These are phyloP conservation scores for Cottoperca gobio DNA, from an alignment of 2,797 vertebrate genomes.

Conservation along the genomic window DNA sequence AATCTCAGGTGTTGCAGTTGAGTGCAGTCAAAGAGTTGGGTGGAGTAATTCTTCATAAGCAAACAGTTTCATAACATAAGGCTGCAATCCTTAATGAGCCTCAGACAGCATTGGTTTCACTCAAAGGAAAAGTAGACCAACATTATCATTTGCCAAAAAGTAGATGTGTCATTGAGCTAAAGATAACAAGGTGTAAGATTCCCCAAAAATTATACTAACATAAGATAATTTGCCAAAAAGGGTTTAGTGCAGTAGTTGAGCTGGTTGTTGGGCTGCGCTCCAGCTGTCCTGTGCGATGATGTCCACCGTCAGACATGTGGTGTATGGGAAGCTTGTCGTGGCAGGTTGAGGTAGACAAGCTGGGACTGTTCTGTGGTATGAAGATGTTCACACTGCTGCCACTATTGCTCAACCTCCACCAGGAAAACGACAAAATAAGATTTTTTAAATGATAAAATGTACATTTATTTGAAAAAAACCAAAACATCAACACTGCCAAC, in stretches of 20 bases:
- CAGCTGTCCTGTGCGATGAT: not conserved
- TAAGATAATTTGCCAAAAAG: not conserved
- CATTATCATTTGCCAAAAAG: not conserved
- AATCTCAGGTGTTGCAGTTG: constrained; percentile 23
- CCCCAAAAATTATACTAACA: not conserved
- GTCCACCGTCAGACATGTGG: constrained; percentile 23
- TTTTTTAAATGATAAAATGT: too few species aligned
- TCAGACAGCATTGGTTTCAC: not conserved
- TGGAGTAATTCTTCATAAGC: constrained; percentile 25
- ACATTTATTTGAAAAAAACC: too few species aligned
- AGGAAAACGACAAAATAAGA: too few species aligned
- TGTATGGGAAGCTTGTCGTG: constrained; percentile 53
- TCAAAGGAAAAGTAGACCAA: not conserved
- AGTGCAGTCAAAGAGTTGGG: not conserved
- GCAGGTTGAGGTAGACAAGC: constrained; percentile 68
- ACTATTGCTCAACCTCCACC: too few species aligned
- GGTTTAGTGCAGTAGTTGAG: not conserved
- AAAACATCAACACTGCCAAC: too few species aligned
- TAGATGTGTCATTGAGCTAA: not conserved
- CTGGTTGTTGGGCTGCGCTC: not conserved
- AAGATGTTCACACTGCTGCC: constrained; percentile 30
- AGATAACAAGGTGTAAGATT: not conserved
- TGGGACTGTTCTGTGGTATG: constrained; percentile 73
- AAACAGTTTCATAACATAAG: constrained; percentile 1
- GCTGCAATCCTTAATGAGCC: not conserved